These are phyloP conservation scores for Stenopsyche tienmushanensis DNA, from an alignment of 1,140 invertebrate genomes.

Conservation along the genomic window DNA sequence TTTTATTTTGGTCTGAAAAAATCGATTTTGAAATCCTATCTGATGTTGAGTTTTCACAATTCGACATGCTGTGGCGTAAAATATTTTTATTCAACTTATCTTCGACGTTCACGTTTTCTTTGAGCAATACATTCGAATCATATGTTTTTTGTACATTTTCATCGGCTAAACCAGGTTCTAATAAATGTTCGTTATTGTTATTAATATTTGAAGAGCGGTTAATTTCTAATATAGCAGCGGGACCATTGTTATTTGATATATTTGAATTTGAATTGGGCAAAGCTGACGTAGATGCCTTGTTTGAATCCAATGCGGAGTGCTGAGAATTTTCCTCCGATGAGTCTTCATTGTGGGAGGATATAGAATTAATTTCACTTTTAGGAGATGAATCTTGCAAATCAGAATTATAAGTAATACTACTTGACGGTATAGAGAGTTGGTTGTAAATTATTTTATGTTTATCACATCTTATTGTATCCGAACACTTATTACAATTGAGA, in stretches of 20 bases:
- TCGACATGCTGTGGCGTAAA: not conserved
- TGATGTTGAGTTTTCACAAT: not conserved
- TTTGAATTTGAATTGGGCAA: not conserved
- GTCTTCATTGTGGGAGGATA: too few relatives aligned
- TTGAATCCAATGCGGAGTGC: too few relatives aligned
- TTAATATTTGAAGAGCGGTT: not conserved
- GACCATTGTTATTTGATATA: not conserved
- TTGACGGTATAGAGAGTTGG: too few relatives aligned
- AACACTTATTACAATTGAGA: not conserved
- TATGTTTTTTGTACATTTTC: not conserved
- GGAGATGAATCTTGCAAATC: not conserved
- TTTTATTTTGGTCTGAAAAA: conserved; percentile 2
- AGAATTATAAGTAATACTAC: too few relatives aligned
- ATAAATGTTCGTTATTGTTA: not conserved
- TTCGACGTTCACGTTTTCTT: not conserved
- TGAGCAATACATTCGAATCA: not conserved
- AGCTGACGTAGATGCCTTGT: conserved; percentile 1
- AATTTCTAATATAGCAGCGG: not conserved
- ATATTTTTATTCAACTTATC: not conserved
- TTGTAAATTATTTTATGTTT: not conserved
- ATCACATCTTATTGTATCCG: not conserved
- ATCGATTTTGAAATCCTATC: conserved; percentile 6
- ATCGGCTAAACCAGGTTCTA: not conserved
- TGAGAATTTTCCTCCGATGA: too few relatives aligned
- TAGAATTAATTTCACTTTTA: not conserved